Evolutionary conservation across 2,888 invertebrate species (phyloP), one percentile per base, ranked within the genome.

Genomic region (Plusia festucae): DNA sequence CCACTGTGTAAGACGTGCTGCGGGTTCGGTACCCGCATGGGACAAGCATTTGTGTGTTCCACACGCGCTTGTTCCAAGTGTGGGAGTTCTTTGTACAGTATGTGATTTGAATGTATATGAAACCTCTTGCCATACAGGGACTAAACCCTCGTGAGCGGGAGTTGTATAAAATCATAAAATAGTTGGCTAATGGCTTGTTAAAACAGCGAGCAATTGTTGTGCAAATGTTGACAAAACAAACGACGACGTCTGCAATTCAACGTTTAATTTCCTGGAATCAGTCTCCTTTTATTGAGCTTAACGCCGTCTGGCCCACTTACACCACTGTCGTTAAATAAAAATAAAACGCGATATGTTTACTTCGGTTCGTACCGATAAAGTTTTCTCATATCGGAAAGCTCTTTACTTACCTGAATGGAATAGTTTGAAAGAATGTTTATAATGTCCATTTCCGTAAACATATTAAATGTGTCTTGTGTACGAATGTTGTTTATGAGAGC

Each of bases 301-400:
- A 40, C 15, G n/a, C 24, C 49, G 62, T 32, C 44, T 44, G 30
- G 22, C 2, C 54, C n/a, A 54, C 24, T 54, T 55, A 58, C n/a
- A 40, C n/a, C 11, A 44, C 24, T 34, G 27, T 18, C 32, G 24
- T 20, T 40, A 44, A 55, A n/a, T 58, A 24, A 20, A 56, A 53
- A 60, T 46, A 55, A 40, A 56, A 49, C 40, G 53, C 27, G 0
- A 20, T 27, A 46, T 18, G 0, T 11, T 46, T 4, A 44, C 16
- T 16, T 16, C 7, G n/a, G 16, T 15, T 44, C 44, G 44, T 9
- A 46, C 9, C 8, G 16, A 13, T 46, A n/a, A 57, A 40, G n/a
- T 57, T 53, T 49, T 49, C 34, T 56, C 11, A 20, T 30, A 53
- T 53, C 30, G 15, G 52, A 27, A 9, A 30, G 27, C 46, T 18